Percentiles rank a stretch among this genome's conserved stretches.
Conservation (phyloP, 2,888 invertebrate genomes). For the Clusia tigrina region DNA sequence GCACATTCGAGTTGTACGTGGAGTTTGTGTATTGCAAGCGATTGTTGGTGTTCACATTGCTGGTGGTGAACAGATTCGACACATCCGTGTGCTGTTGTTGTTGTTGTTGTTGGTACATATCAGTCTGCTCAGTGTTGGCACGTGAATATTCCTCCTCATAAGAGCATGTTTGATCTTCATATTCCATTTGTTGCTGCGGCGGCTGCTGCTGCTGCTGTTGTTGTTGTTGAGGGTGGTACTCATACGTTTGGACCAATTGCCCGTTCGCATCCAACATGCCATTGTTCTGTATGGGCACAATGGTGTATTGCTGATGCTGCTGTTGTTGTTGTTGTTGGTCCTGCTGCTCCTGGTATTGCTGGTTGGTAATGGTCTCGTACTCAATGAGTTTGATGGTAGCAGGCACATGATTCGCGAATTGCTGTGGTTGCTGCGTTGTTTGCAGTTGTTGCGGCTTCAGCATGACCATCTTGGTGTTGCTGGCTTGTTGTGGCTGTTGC, state of each 20-base stretch:
- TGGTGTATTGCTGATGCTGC: constrained; percentile 20
- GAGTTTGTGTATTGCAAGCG: constrained; percentile 46
- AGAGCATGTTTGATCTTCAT: background rate
- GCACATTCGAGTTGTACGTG: constrained; percentile 68
- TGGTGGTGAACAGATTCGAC: constrained; percentile 5
- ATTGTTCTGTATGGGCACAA: background rate
- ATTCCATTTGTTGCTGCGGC: constrained; percentile 26
- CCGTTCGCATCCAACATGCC: background rate
- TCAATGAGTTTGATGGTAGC: background rate
- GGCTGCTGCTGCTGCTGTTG: constrained; percentile 22
- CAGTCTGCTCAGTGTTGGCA: background rate
- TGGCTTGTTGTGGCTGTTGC: constrained; percentile 35
- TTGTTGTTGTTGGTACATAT: constrained; percentile 1
- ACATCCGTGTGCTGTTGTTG: constrained; percentile 18
- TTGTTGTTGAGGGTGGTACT: constrained; percentile 21
- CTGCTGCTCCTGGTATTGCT: constrained; percentile 12
- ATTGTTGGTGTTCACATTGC: constrained; percentile 26
- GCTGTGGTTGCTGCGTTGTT: constrained; percentile 5
- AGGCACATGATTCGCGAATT: constrained; percentile 4
- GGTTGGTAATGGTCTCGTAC: constrained; percentile 24
- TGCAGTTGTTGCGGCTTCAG: constrained; percentile 24
- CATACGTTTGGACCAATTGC: constrained; percentile 5
- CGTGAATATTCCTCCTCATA: no score
- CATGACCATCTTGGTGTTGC: constrained; percentile 30
- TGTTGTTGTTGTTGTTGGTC: constrained; percentile 18